Percentiles rank a stretch among this genome's conserved stretches.
Conservation (phyloP, 37 sponge, comb jelly and placozoan species). For the Chondrilla cf. caribensis region DNA sequence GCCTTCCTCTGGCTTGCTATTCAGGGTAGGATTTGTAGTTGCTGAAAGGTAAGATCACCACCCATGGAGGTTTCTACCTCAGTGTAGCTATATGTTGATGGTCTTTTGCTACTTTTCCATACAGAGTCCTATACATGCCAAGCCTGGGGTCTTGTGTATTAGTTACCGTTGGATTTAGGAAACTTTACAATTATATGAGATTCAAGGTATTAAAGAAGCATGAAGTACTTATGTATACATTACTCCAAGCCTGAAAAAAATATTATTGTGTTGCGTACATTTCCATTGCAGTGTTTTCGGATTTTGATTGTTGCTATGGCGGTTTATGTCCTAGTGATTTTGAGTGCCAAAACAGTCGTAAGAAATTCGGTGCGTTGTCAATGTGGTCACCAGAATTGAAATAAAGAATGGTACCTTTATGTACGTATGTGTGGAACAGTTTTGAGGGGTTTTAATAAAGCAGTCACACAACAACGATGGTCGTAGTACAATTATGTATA, state of each 20-base stretch:
- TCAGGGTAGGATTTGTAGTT: constrained; percentile 86
- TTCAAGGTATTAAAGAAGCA: not conserved
- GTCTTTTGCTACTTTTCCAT: not conserved
- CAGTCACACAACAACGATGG: too few relatives aligned
- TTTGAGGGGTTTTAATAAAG: too few relatives aligned
- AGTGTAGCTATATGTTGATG: not conserved
- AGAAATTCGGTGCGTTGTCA: constrained; percentile 55
- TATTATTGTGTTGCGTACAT: too few relatives aligned
- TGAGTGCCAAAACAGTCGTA: constrained; percentile 46
- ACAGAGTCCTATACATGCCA: constrained; percentile 80
- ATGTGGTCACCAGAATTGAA: too few relatives aligned
- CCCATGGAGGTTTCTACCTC: not conserved
- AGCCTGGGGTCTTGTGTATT: constrained; percentile 81
- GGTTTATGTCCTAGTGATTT: constrained; percentile 24
- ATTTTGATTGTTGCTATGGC: too few relatives aligned
- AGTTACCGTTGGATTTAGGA: constrained; percentile 52
- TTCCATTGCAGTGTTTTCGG: too few relatives aligned
- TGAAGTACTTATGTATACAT: too few relatives aligned
- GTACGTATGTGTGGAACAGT: too few relatives aligned
- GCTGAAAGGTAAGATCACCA: constrained; percentile 66
- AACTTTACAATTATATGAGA: not conserved
- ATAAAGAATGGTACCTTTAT: too few relatives aligned
- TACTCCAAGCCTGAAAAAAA: too few relatives aligned
- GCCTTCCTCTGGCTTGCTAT: constrained; percentile 72
- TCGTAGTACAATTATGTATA: too few relatives aligned